Evolutionary conservation across 2,888 invertebrate species (phyloP), one percentile per base, ranked within the genome.

Genomic region (Caenorhabditis sp.): DNA sequence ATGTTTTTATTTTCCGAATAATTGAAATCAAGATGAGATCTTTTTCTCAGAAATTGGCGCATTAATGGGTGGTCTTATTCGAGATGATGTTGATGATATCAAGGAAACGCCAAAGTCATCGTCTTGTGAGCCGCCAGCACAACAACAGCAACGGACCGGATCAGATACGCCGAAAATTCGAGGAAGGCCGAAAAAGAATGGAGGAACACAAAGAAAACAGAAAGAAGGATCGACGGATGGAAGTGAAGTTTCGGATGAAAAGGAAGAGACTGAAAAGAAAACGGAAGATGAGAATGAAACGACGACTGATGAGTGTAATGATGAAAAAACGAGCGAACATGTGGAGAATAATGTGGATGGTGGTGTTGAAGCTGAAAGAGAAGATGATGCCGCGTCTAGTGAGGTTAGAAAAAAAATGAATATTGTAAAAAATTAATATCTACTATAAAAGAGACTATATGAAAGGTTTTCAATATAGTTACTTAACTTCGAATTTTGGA

Each of bases 281-380:
- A 72, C 72, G 14, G 72, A 72, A 43, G 72, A 72, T 43, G 72
- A 71, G 43, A 67, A 71, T 58, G 71, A 71, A 31, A 67, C 67
- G 10, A 61, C 60, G 14, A 59, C 61, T 27, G 67, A 72, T 43
- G 43, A 43, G 14, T 43, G 43, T 43, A 43, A 43, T 10, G 64
- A 61, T 10, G 72, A 67, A 17, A 64, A 63, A 21, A 63, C 56
- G 20, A 25, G 57, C 0, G 67, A 62, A n/a, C 61, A 59, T 8
- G 27, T 43, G 20, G 36, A 63, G 21, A 57, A 61, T n/a, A n/a
- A 58, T 17, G 58, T 7, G 38, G 23, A 43, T 14, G 56, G 62
- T 36, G 17, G 36, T 0, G 50, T 50, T 14, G 72, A 67, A 10
- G 38, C 49, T 14, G 72, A 72, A 17, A 36, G 72, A n/a, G 72